Base-by-base conservation (phyloP, 2,113 vertebrate genomes). In the Gymnarchus niloticus region DNA sequence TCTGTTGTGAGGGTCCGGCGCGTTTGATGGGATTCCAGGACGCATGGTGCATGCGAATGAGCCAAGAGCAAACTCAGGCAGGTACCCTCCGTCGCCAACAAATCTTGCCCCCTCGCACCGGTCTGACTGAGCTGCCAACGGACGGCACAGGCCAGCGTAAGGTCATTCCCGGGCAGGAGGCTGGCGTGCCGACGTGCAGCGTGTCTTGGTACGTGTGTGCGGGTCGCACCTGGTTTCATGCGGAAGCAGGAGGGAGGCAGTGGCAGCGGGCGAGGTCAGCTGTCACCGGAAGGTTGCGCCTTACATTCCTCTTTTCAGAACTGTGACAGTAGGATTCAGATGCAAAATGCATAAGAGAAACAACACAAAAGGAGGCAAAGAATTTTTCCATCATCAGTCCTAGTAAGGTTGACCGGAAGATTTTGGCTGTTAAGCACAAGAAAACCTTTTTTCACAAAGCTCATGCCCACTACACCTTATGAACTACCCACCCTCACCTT, bases 341-440 rank as follows among this genome's bases (percentile, higher is more conserved):
- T 48, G 59, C 73, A 57, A 80, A 56, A 46, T 3, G 77, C 28
- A 69, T 17, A 65, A 59, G 7, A 10, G 77, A 25, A 33, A 88
- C 59, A 25, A 88, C 61, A 86, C 76, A 61, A 54, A 56, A 65
- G 57, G 83, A 88, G 88, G 86, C 78, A 77, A 85, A 87, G 88
- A 83, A 78, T 87, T 83, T n/a, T 65, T 69, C 85, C 41, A 87
- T 61, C 59, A 89, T 83, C 85, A 85, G 76, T 83, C 87, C 51
- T 80, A 83, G 88, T 85, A 90, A 88, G 89, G 51, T 21, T 85
- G 78, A 85, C 83, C 4, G 85, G 82, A 41, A 89, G 89, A 89
- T 89, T 86, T 89, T 87, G 88, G 69, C 87, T 85, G 88, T 88
- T 90, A 87, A 90, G 82, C 77, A n/a, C 80, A 83, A 33, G 65